Base-by-base conservation (phyloP, 2,113 vertebrate genomes). In the Antechinus flavipes region DNA sequence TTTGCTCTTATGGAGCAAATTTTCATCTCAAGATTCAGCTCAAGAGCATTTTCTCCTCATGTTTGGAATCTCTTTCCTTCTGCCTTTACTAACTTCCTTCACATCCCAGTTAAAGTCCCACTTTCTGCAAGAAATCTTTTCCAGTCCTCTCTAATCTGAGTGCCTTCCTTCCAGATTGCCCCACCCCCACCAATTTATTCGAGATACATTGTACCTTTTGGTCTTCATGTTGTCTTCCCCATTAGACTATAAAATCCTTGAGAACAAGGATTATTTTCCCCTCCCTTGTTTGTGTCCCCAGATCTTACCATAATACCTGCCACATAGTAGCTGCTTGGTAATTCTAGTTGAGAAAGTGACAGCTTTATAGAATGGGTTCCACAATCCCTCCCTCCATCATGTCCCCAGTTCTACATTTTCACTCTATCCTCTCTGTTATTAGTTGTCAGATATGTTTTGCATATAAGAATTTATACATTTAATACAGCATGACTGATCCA, bases 361-460 rank as follows among this genome's bases (percentile, higher is more conserved):
- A 76, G 3, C 35, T 76, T n/a, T 76, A 76, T 76, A 76, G 14
- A 76, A 76, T 76, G n/a, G 35, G 68, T 76, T 76, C n/a, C 35
- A 76, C 16, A 42, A 6, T 58, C 58, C 47, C 22, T 30, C 91
- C 55, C 55, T 27, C 1, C 10, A 10, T 8, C 24, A 26, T 76
- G 25, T 94, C 52, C n/a, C 30, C 54, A 47, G 53, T 47, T 91
- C 53, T 10, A 22, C 23, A 54, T 23, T 68, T 23, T 23, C 42
- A 53, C 35, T 93, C 25, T 76, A 22, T 16, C n/a, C n/a, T 76
- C 14, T 76, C 68, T 90, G 27, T 84, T 50, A n/a, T 47, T 90
- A 19, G 35, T 76, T 56, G 55, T 93, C 50, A 94, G 56, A 24
- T 91, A 94, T 91, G 12, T 76, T n/a, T 93, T 93, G 90, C 46